phyloP scores from a whole-genome alignment of 2,113 vertebrate genomes.

The Psophia crepitans region DNA sequence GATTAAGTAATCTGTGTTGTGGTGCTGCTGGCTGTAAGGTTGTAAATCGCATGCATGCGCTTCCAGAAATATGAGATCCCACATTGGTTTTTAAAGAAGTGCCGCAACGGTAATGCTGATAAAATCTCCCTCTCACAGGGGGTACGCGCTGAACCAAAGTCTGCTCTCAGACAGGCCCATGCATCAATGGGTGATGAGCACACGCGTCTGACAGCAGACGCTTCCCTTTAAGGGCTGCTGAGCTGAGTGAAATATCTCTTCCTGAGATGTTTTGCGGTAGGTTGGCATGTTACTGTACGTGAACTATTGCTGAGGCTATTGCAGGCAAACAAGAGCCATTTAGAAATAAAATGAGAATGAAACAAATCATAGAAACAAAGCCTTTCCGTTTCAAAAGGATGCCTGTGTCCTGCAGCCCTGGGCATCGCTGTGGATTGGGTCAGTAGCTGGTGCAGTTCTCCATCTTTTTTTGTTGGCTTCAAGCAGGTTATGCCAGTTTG shows the following conservation, averaged over 20 bases:
- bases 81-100: not conserved
- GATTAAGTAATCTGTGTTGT: not conserved
- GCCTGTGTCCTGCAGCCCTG: not conserved
- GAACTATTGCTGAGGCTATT: not conserved
- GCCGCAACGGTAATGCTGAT: not conserved
- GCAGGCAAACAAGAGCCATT: not conserved
- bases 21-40: not conserved
- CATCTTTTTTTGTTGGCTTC: not conserved
- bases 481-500: not conserved
- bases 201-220: not conserved
- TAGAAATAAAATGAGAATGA: conserved; percentile 9
- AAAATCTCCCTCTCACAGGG: not conserved
- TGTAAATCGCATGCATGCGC: not conserved
- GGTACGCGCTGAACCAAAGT: not conserved
- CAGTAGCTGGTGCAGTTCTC: not conserved
- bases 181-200: conserved; percentile 5
- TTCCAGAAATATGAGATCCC: not conserved
- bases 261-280: not conserved
- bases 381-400: not conserved
- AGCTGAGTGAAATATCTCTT: conserved; percentile 7
- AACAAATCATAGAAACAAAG: not conserved
- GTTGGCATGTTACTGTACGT: not conserved
- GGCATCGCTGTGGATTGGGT: rapidly evolving
- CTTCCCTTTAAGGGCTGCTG: not conserved
- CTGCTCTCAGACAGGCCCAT: not conserved